Conservation (phyloP, 2,888 invertebrate genomes). For the Amphiduros pacificus region DNA sequence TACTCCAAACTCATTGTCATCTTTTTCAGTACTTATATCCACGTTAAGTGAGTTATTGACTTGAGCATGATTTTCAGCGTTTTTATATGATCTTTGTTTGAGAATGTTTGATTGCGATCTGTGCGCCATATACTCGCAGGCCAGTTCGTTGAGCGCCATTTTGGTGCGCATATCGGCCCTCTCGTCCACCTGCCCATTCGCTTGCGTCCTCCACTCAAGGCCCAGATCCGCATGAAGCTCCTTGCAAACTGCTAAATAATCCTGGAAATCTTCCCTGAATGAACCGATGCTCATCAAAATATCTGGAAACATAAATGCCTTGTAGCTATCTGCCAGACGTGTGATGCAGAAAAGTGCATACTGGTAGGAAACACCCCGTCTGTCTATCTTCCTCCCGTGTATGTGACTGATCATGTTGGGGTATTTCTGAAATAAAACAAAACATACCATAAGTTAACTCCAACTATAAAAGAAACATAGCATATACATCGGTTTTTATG, state of each 20-base stretch:
- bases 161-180: conserved; percentile 1
- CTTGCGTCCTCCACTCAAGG: background rate
- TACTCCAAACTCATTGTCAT: background rate
- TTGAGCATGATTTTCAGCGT: too few relatives aligned
- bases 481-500: too few relatives aligned
- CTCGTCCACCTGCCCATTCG: background rate
- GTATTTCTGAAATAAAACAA: too few relatives aligned
- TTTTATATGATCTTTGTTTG: too few relatives aligned
- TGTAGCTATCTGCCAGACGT: conserved; percentile 10
- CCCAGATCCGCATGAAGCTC: conserved; percentile 5
- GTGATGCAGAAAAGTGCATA: conserved; percentile 12
- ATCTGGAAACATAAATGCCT: conserved; percentile 6
- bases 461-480: too few relatives aligned
- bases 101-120: too few relatives aligned
- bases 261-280: conserved; percentile 1
- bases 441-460: too few relatives aligned
- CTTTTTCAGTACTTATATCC: too few relatives aligned
- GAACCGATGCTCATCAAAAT: conserved; percentile 1
- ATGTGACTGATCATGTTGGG: conserved; percentile 4
- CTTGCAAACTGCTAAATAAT: background rate
- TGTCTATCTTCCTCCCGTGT: conserved; percentile 1
- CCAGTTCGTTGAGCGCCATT: conserved; percentile 7
- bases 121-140: background rate
- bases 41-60: too few relatives aligned
- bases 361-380: conserved; percentile 2